Percentiles rank a stretch among this genome's conserved stretches.
These are phyloP conservation scores for Myiozetetes cayanensis DNA, from an alignment of 2,113 vertebrate species.

Conservation along the genomic window DNA sequence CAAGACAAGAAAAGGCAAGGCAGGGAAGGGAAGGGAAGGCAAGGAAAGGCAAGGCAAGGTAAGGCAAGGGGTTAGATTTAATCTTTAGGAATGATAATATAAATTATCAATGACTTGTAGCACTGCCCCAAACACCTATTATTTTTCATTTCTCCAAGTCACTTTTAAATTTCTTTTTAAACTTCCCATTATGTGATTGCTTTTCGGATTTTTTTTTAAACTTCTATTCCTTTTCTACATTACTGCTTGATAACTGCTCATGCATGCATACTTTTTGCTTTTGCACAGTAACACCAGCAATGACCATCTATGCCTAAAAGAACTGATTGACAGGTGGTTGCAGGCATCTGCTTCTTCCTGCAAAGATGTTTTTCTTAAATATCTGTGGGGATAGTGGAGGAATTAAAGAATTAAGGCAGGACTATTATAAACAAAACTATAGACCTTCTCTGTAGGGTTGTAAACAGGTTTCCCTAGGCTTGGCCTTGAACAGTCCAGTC, in stretches of 20 bases:
- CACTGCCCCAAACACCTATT: not conserved
- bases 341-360: conserved; percentile 1
- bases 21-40: no score
- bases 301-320: not conserved
- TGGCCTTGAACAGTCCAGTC: conserved; percentile 9
- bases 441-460: not conserved
- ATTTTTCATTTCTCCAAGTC: not conserved
- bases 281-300: not conserved
- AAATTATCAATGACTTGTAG: not conserved
- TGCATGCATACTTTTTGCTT: not conserved
- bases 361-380: not conserved
- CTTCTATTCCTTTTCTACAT: not conserved
- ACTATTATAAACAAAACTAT: not conserved
- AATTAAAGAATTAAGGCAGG: conserved; percentile 20
- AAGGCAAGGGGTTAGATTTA: not conserved
- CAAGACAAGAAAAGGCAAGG: no score
- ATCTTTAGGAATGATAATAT: not conserved
- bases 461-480: not conserved
- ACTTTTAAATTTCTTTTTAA: not conserved
- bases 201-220: not conserved
- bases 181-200: not conserved
- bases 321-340: conserved; percentile 8
- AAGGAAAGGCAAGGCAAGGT: no score
- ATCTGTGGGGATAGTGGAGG: not conserved
- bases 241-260: not conserved